Evolutionary conservation across 2,113 vertebrate genomes (phyloP), one percentile per base, ranked within the genome.

Genomic region (Tupaia tana): DNA sequence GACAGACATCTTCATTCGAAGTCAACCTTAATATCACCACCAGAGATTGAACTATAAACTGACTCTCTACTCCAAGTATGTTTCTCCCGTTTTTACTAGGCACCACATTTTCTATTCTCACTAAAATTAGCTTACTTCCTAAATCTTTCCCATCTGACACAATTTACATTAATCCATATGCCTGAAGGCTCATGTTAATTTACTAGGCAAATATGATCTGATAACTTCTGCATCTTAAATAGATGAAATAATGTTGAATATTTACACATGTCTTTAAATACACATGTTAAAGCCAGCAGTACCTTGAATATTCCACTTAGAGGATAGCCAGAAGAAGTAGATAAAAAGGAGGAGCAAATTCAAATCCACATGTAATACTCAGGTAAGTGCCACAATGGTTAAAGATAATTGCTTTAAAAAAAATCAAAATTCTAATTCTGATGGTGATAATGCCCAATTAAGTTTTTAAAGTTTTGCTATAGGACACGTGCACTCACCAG

Each of bases 181-280:
- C 59, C 64, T 79, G 20, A 89, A 80, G 59, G 19, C 20, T 81
- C 31, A 4, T 77, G 15, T 74, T 87, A 86, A 85, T 84, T 86
- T 89, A 63, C 70, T 61, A 54, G 18, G 82, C 34, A 83, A 64
- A 80, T 63, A 54, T 34, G 43, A 52, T 66, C 74, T 27, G 29
- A 70, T 25, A 27, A 5, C 27, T 10, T 25, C 34, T 66, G 86
- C 29, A 80, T 77, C 92, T 94, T 86, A 95, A 93, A 70, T 13
- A 82, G 34, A 81, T 83, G 54, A 96, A 79, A 59, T 43, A 89
- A 85, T 73, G 67, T 27, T 93, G 79, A 88, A 84, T 91, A 88
- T 73, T 88, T 93, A 84, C 11, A 11, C 11, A 3, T 81, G 64
- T 25, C 31, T 94, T 84, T 90, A 79, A 87, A 89, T 58, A 89